Base-by-base conservation (phyloP, 2,888 invertebrate species). In the Ornithoptera alexandrae region DNA sequence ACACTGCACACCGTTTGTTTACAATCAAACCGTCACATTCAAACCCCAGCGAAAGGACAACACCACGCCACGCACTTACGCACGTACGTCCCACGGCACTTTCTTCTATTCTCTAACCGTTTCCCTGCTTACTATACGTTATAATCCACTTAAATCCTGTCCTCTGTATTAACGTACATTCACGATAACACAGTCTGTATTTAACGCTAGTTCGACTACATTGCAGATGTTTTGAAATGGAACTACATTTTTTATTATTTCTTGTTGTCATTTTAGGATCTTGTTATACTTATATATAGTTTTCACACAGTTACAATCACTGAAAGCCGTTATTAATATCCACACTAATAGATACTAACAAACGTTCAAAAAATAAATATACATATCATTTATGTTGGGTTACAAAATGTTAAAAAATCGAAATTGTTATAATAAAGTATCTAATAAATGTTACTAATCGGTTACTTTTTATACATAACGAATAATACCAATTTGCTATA, bases 1-100 rank as follows among this genome's bases (percentile, higher is more conserved):
- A 79, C 75, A 81, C 76, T 30, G 79, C 78, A 86, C 84, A 84
- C 81, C 84, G 84, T 88, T 89, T 88, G 84, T 87, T 86, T 86
- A 88, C 86, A 81, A 84, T 71, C 72, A 79, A 81, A 72, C 81
- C 73, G 78, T 79, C 82, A 85, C 82, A 83, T 81, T 81, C 80
- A 78, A 83, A 80, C 80, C 81, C 68, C 81, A 81, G 75, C 79
- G 81, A 84, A 81, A 81, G 83, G 78, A 78, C 74, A 69, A 76
- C 74, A 82, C 84, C 79, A 79, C 84, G 85, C 84, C 78, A 79
- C 78, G 80, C 82, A 83, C 82, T 81, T 84, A 80, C 80, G 76
- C 79, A 89, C 85, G 90, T 81, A 80, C 73, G 80, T 76, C 75
- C 72, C 72, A 75, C 62, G 69, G 65, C 58, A 63, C 57, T 64